A percentile compares a stretch with the other conserved stretches of the same genome.
Conservation (phyloP, 2,113 vertebrate species). For the Sciurus niger region DNA sequence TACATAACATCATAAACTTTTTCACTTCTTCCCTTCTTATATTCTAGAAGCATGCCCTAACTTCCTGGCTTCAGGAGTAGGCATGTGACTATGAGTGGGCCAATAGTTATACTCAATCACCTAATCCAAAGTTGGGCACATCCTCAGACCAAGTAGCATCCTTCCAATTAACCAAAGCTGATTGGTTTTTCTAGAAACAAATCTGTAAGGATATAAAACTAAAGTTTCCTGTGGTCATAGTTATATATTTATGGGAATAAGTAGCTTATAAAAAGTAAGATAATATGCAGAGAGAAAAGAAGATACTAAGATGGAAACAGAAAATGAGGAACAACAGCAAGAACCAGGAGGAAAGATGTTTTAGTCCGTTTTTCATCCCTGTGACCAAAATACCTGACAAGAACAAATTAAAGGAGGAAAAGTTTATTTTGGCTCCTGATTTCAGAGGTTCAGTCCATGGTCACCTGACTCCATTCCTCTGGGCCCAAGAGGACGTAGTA, state of each 20-base stretch:
- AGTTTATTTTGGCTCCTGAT: too few species aligned
- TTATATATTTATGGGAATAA: not conserved
- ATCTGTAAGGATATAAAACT: not conserved
- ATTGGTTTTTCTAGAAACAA: not conserved
- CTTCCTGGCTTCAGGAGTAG: not conserved
- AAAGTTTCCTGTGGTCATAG: not conserved
- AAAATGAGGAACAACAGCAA: not conserved
- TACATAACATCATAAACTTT: not conserved
- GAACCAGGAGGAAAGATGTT: not conserved
- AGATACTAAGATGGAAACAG: not conserved
- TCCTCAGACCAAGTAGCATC: not conserved
- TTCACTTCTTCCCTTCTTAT: not conserved
- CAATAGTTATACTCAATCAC: not conserved
- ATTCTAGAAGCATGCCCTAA: not conserved
- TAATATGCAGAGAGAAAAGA: not conserved
- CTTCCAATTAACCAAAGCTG: not conserved
- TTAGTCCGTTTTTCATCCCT: too few species aligned
- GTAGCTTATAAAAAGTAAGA: not conserved
- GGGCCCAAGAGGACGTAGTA: too few species aligned
- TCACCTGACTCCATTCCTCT: too few species aligned
- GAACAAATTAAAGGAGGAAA: too few species aligned
- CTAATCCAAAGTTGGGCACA: not conserved
- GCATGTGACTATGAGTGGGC: not conserved
- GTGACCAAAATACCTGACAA: too few species aligned
- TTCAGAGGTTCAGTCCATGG: too few species aligned